Evolutionary conservation across 1,140 invertebrate genomes (phyloP).

Genomic region (Euborellia annulipes): DNA sequence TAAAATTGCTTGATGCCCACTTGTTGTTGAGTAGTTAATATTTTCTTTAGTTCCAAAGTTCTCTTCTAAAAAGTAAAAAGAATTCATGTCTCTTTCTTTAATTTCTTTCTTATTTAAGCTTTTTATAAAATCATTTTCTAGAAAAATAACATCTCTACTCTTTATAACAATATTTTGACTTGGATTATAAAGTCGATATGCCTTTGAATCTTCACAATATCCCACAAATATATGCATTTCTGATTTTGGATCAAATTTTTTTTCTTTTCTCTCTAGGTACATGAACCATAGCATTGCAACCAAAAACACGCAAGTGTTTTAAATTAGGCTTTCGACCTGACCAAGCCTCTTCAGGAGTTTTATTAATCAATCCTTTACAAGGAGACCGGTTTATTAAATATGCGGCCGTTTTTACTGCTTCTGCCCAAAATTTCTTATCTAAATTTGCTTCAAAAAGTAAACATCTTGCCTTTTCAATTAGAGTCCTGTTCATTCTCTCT

Average conservation of each 20-base stretch:
- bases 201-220: constrained; percentile 12
- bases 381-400: constrained; percentile 28
- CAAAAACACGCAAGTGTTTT: constrained; percentile 12
- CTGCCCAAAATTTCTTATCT: constrained; percentile 24
- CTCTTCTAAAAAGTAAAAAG: too few relatives aligned
- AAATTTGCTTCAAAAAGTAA: constrained; percentile 23
- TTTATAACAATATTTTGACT: neutral
- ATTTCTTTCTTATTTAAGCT: too few relatives aligned
- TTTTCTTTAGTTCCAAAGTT: too few relatives aligned
- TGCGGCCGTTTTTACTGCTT: constrained; percentile 25
- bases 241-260: constrained; percentile 13
- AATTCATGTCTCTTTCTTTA: too few relatives aligned
- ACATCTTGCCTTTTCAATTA: constrained; percentile 24
- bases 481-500: constrained; percentile 26
- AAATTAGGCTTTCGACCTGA: constrained; percentile 9
- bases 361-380: neutral
- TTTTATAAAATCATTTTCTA: too few relatives aligned
- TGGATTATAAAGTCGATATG: constrained; percentile 11
- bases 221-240: constrained; percentile 11
- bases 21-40: too few relatives aligned
- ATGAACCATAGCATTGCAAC: constrained; percentile 14
- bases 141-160: constrained; percentile 6
- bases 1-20: too few relatives aligned
- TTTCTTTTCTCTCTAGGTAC: constrained; percentile 2
- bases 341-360: constrained; percentile 7